These are phyloP conservation scores for Eulimnadia texana DNA, from an alignment of 1,140 invertebrate genomes.

Conservation along the genomic window DNA sequence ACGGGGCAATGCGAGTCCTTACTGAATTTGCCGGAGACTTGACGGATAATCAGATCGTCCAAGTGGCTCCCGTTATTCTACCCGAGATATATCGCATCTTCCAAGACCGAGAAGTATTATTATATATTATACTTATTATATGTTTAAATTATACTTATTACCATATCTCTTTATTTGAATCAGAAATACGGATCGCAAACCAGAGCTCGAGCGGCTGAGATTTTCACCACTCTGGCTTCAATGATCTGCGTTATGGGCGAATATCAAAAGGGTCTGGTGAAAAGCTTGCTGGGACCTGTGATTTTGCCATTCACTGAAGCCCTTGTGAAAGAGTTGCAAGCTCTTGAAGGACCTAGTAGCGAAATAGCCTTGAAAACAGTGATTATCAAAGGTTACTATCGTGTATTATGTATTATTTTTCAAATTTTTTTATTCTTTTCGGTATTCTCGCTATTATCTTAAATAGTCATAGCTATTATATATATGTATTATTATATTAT, in stretches of 20 bases:
- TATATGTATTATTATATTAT: too few relatives aligned
- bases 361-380: slow-evolving; percentile 56
- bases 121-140: slow-evolving; percentile 3
- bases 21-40: slow-evolving; percentile 56
- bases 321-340: slow-evolving; percentile 44
- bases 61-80: slow-evolving; percentile 53
- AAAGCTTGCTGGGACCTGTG: slow-evolving; percentile 45
- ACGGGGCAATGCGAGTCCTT: slow-evolving; percentile 62
- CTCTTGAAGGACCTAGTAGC: slow-evolving; percentile 39
- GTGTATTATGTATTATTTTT: background rate
- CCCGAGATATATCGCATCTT: slow-evolving; percentile 63
- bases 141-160: slow-evolving; percentile 20
- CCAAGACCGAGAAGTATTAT: slow-evolving; percentile 40
- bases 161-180: slow-evolving; percentile 27
- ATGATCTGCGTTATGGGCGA: slow-evolving; percentile 41
- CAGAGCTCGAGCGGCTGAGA: slow-evolving; percentile 46
- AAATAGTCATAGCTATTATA: background rate
- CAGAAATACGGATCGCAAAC: slow-evolving; percentile 43
- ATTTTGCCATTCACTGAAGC: slow-evolving; percentile 55
- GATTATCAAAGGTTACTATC: slow-evolving; percentile 43
- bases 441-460: too few relatives aligned
- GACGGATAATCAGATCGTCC: slow-evolving; percentile 44
- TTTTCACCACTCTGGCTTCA: slow-evolving; percentile 44
- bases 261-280: slow-evolving; percentile 40
- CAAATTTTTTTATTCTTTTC: background rate